Conservation (phyloP, 2,888 invertebrate genomes). For the Venusia cambrica region DNA sequence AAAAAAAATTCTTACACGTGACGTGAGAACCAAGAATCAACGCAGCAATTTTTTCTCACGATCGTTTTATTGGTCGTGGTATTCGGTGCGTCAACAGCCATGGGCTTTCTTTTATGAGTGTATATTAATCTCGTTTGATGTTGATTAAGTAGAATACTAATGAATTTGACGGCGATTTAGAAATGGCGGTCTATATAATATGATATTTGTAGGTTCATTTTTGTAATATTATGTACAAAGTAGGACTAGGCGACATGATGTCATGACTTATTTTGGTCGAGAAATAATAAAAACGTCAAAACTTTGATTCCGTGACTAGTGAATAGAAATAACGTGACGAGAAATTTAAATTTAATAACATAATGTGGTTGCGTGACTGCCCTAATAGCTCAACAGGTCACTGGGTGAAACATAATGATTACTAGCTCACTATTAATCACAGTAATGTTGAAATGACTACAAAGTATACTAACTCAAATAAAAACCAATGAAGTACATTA, state of each 20-base stretch:
- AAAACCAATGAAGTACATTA: too few relatives aligned
- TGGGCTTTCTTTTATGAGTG: constrained; percentile 20
- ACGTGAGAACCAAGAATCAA: constrained; percentile 35
- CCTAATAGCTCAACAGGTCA: constrained; percentile 42
- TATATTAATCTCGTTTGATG: constrained; percentile 12
- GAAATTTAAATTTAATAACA: constrained; percentile 30
- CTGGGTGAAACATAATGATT: constrained; percentile 18
- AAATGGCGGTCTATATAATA: too few relatives aligned
- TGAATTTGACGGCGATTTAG: too few relatives aligned
- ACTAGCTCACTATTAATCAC: too few relatives aligned
- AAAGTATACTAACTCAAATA: too few relatives aligned
- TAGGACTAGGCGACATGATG: too few relatives aligned
- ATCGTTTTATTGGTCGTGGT: constrained; percentile 36
- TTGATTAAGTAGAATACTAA: too few relatives aligned
- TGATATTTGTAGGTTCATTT: too few relatives aligned
- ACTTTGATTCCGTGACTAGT: constrained; percentile 19
- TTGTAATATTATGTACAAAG: too few relatives aligned
- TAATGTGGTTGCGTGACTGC: constrained; percentile 37
- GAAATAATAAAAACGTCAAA: constrained; percentile 4
- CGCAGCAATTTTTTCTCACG: constrained; percentile 46
- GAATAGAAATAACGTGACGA: constrained; percentile 30
- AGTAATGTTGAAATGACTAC: too few relatives aligned
- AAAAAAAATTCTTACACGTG: constrained; percentile 20
- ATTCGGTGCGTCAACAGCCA: constrained; percentile 34
- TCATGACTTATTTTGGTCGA: too few relatives aligned